These are phyloP conservation scores for Dorcus hopei DNA, from an alignment of 2,888 invertebrate species.

Conservation along the genomic window DNA sequence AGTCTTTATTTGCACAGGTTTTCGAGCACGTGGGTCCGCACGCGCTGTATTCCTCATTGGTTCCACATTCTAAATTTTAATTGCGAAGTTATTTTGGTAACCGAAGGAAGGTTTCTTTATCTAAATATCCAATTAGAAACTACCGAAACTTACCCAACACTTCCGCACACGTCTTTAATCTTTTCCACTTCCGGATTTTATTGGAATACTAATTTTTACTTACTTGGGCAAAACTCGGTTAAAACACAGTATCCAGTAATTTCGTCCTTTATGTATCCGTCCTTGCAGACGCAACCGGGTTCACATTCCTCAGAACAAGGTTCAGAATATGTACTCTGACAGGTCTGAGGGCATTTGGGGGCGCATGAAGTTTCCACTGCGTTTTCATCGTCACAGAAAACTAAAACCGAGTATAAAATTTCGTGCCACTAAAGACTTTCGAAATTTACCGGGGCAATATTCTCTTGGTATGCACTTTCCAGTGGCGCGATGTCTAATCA, in stretches of 20 bases:
- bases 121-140: neutral
- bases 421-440: too few relatives aligned
- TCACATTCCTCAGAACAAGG: constrained; percentile 13
- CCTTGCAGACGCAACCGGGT: constrained; percentile 16
- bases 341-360: constrained; percentile 10
- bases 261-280: constrained; percentile 7
- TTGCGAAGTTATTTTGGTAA: neutral
- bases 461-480: constrained; percentile 3
- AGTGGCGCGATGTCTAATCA: constrained; percentile 19
- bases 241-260: constrained; percentile 6
- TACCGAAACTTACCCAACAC: neutral
- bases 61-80: constrained; percentile 3
- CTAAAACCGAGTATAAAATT: neutral
- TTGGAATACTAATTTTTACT: too few relatives aligned
- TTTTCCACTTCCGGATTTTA: too few relatives aligned
- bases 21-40: constrained; percentile 14
- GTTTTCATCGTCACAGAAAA: neutral
- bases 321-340: constrained; percentile 4
- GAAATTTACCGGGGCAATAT: constrained; percentile 1
- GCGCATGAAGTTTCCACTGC: neutral
- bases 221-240: constrained; percentile 1
- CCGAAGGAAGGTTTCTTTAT: too few relatives aligned
- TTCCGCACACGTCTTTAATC: too few relatives aligned
- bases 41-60: constrained; percentile 12
- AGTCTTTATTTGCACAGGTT: constrained; percentile 13